A percentile compares a stretch with the other conserved stretches of the same genome.
Conservation (phyloP, 2,113 vertebrate species). For the zebrafish (Danio rerio) region DNA sequence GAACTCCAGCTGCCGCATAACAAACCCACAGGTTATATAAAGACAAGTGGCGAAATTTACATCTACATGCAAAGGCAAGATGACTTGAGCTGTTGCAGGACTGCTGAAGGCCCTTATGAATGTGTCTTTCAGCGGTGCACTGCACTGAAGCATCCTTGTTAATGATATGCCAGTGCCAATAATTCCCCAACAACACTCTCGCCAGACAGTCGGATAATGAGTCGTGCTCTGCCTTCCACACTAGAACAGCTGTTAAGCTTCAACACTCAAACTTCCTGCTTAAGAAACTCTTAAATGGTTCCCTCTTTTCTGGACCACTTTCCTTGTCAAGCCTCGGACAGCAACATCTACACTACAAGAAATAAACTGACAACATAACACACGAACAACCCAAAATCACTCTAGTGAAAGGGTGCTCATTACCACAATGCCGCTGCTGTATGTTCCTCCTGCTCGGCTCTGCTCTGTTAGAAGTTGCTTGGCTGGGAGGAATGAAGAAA, state of each 20-base stretch:
- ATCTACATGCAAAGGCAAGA: neutral
- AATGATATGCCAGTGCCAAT: slow-evolving; percentile 46
- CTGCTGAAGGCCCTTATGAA: neutral
- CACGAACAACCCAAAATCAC: slow-evolving; percentile 25
- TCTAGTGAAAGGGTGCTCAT: slow-evolving; percentile 35
- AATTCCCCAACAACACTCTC: slow-evolving; percentile 42
- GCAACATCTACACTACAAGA: slow-evolving; percentile 37
- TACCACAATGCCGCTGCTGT: neutral
- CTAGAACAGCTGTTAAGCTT: slow-evolving; percentile 35
- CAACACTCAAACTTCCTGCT: slow-evolving; percentile 37
- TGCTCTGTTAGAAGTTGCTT: slow-evolving; percentile 11
- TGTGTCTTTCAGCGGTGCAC: slow-evolving; percentile 33
- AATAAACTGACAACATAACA: slow-evolving; percentile 35
- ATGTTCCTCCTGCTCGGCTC: slow-evolving; percentile 5
- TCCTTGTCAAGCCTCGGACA: slow-evolving; percentile 25
- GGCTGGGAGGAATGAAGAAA: slow-evolving; percentile 12
- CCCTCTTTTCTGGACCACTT: slow-evolving; percentile 11
- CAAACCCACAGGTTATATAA: neutral
- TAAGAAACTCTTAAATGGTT: slow-evolving; percentile 30
- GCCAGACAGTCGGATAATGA: slow-evolving; percentile 43
- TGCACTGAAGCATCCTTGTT: slow-evolving; percentile 33
- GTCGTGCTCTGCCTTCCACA: slow-evolving; percentile 15
- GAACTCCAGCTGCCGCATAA: neutral
- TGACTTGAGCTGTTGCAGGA: slow-evolving; percentile 11
- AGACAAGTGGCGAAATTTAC: neutral